Evolutionary conservation across 2,113 vertebrate genomes (phyloP).

Genomic region (Hirundichthys speculiger): DNA sequence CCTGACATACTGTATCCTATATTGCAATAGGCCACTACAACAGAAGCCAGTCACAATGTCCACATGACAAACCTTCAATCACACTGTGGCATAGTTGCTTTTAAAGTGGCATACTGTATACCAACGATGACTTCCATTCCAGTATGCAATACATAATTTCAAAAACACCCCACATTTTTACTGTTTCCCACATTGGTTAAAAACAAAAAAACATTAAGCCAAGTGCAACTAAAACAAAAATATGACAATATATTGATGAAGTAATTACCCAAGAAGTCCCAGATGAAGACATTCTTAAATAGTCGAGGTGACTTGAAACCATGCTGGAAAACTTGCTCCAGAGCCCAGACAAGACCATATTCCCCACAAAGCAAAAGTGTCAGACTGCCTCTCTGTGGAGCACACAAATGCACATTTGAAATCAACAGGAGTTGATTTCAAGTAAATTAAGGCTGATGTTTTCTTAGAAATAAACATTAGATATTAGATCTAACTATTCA

Average conservation of each 20-base stretch:
- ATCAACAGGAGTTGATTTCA: not conserved
- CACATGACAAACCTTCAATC: no score
- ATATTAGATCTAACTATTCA: not conserved
- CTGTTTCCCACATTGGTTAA: no score
- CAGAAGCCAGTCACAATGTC: no score
- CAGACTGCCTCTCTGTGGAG: conserved; percentile 88
- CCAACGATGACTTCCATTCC: no score
- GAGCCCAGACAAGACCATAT: conserved; percentile 93
- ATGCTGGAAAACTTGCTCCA: conserved; percentile 97
- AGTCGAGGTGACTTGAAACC: conserved; percentile 97
- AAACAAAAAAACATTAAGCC: no score
- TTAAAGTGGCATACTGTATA: no score
- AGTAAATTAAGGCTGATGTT: not conserved
- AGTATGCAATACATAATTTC: no score
- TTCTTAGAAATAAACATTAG: not conserved
- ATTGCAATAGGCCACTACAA: no score
- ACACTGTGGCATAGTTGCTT: no score
- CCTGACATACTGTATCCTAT: no score
- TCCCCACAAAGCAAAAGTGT: conserved; percentile 96
- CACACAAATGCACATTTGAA: conserved; percentile 2
- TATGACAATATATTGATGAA: not conserved
- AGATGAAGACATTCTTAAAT: conserved; percentile 99
- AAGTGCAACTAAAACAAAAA: no score
- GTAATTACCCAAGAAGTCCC: conserved; percentile 93
- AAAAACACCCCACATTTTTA: no score